Conservation (phyloP, 2,113 vertebrate genomes). For the Mus spicilegus region DNA sequence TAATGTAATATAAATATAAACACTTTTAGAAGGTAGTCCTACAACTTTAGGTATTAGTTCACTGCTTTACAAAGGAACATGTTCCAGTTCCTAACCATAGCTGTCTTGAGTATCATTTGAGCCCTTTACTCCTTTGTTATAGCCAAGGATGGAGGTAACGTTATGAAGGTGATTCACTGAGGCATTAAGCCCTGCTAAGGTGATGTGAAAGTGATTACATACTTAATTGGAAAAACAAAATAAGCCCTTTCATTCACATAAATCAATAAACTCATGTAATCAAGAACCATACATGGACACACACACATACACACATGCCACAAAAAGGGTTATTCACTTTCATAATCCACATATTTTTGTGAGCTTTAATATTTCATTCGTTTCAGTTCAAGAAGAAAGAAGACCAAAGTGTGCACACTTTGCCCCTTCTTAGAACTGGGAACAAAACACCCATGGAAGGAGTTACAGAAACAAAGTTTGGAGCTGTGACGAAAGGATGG, state of each 20-base stretch:
- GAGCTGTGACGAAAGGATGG: too few relatives aligned
- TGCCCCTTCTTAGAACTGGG: too few relatives aligned
- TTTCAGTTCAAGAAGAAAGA: neutral
- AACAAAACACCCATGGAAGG: too few relatives aligned
- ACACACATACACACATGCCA: neutral
- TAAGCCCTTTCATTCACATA: constrained; percentile 34
- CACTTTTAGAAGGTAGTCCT: constrained; percentile 45
- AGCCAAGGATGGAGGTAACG: constrained; percentile 10
- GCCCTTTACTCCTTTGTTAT: constrained; percentile 43
- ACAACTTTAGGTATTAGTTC: neutral
- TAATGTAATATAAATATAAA: constrained; percentile 13
- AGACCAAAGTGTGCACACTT: too few relatives aligned
- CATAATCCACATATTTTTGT: constrained; percentile 39
- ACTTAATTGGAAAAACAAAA: constrained; percentile 31
- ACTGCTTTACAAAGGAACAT: neutral
- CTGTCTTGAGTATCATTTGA: neutral
- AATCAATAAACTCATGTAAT: constrained; percentile 25
- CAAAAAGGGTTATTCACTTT: neutral
- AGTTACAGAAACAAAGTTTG: too few relatives aligned
- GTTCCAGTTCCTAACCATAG: constrained; percentile 21
- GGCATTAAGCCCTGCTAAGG: neutral
- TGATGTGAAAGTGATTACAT: constrained; percentile 50
- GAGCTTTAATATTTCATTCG: neutral
- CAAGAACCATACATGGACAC: neutral
- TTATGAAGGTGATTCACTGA: constrained; percentile 52